Evolutionary conservation across 2,113 vertebrate genomes (phyloP), one percentile per base, ranked within the genome.

Genomic region (Pachyramphus minor): DNA sequence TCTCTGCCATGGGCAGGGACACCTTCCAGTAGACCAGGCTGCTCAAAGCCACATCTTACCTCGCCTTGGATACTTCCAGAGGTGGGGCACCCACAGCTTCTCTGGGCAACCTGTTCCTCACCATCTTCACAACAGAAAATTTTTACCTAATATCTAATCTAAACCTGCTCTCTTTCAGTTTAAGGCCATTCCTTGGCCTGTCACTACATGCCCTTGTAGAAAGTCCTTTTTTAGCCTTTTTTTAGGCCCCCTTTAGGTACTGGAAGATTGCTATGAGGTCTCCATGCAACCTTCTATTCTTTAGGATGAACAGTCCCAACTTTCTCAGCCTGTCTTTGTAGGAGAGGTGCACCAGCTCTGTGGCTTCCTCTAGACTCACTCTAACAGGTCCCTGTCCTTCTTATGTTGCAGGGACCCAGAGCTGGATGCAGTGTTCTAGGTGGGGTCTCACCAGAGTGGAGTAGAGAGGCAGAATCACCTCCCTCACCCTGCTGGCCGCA

Each of bases 361-460:
- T 53, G 21, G 47, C 39, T 17, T 53, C 7, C 30, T 83, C 41
- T 42, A 30, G 30, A 76, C 10, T 33, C 17, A 1, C 7, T 47
- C 24, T 4, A 68, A 1, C 20, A 41, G 20, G 1, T 47, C 20
- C 4, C 1, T 10, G 21, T 27, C 18, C 9, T 42, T 7, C 47
- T 56, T 35, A 22, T 28, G 35, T 49, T 42, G 63, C 19, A 10
- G 42, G n/a, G 7, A 2, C 30, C n/a, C 47, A 35, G 72, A 20
- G 55, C 25, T 28, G 49, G 55, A 8, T 49, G 41, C n/a, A 68
- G 45, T 3, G 12, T 11, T 62, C 30, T n/a, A 69, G 30, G 24
- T 42, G 41, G 20, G 33, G 2, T 47, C 78, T 68, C 62, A 35
- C 3, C 44, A 67, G 42, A 37, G 37, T 9, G 23, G 13, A 68